Evolutionary conservation across 2,797 vertebrate genomes (phyloP).

Genomic region (Coluber constrictor): DNA sequence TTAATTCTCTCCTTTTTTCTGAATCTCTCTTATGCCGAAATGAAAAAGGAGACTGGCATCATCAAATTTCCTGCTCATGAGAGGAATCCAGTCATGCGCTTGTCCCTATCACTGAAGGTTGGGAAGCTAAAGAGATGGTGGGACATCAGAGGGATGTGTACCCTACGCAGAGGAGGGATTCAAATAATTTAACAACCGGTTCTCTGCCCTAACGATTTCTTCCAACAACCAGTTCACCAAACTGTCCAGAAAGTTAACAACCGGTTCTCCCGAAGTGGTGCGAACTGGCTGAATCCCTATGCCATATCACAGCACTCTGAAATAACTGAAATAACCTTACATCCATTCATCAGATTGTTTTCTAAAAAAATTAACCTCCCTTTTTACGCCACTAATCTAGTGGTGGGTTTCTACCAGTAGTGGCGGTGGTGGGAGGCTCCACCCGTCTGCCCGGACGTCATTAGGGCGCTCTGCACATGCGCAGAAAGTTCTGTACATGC

Average conservation of each 20-base stretch:
- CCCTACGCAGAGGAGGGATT: no score
- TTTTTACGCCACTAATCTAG: background rate
- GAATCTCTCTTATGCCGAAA: background rate
- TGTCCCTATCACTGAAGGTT: background rate
- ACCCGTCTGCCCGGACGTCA: no score
- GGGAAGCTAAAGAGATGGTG: background rate
- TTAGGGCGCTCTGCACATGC: no score
- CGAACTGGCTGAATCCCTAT: no score
- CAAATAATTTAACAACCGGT: no score
- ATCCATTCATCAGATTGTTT: background rate
- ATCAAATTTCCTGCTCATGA: background rate
- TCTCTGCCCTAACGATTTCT: no score
- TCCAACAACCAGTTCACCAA: no score
- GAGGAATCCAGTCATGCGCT: background rate
- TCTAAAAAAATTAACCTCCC: background rate
- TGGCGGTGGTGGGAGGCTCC: no score
- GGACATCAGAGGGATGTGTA: background rate
- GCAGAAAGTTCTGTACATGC: no score
- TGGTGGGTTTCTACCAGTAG: no score
- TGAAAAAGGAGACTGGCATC: background rate
- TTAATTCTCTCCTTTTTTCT: background rate
- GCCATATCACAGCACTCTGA: background rate
- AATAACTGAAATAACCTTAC: background rate
- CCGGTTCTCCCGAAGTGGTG: no score
- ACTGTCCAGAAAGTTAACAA: no score